Base-by-base conservation (phyloP, 1,140 invertebrate genomes). In the Dermatophagoides farinae region DNA sequence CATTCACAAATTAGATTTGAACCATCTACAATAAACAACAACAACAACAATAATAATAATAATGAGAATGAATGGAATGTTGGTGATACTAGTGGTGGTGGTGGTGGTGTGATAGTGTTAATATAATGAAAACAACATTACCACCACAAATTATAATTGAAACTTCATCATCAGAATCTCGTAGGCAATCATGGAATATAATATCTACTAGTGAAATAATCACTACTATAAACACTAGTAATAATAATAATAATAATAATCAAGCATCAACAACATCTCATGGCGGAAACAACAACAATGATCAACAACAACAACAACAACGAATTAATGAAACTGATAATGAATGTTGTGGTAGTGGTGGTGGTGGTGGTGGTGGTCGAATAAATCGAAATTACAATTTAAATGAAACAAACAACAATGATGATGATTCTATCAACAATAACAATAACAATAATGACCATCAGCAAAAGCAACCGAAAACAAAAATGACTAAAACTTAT, bases 121-220 rank as follows among this genome's bases (percentile, higher is more conserved):
- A 44, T 18, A 93, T 84, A 59, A 93, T 76, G 67, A 91, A 80
- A 49, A 88, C 83, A 18, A 85, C 77, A 46, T 25, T 46, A 52
- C 61, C 61, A n/a, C 53, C 62, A 23, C 59, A 64, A 49, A 64
- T 64, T 11, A 50, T 64, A 6, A 57, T 64, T 18, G 62, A 64
- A 57, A 54, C 47, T n/a, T 20, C 51, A 18, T 10, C 31, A 11
- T n/a, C 49, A 39, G 40, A n/a, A 23, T 60, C 18, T 16, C 16
- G 23, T 10, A 20, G 23, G 18, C 46, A 46, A 37, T 59, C 41
- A 47, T 59, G 40, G 43, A 25, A 59, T 23, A 55, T 55, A n/a
- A 55, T 55, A 39, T 55, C 53, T 23, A 55, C 53, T n/a, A 55
- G 53, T 44, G 53, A 55, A 44, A 14, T 55, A 6, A 55, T 55